Evolutionary conservation across 2,888 invertebrate genomes (phyloP).

Genomic region (Fissipunctia ypsillon): DNA sequence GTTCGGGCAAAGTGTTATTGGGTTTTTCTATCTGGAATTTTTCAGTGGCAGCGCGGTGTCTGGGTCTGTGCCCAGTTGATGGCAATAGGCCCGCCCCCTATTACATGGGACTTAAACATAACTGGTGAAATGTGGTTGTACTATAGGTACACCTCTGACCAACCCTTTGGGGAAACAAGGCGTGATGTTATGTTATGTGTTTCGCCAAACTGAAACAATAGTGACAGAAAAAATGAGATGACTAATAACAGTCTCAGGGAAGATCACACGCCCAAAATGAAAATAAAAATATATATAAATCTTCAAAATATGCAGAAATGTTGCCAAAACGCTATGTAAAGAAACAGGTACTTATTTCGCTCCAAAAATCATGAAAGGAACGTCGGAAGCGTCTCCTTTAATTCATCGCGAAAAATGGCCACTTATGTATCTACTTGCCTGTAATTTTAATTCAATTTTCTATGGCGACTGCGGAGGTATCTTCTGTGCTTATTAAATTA

Average conservation of each 20-base stretch:
- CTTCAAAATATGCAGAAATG: slow-evolving; percentile 36
- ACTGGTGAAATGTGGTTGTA: too few species aligned
- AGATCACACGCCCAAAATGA: slow-evolving; percentile 22
- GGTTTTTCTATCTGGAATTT: too few species aligned
- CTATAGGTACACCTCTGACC: too few species aligned
- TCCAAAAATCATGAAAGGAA: slow-evolving; percentile 74
- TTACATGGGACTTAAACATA: too few species aligned
- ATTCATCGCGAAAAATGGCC: slow-evolving; percentile 74
- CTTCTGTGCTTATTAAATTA: slow-evolving; percentile 27
- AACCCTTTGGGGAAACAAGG: too few species aligned
- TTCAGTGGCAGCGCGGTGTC: too few species aligned
- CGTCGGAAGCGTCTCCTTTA: slow-evolving; percentile 76
- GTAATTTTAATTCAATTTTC: slow-evolving; percentile 73
- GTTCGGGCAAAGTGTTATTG: too few species aligned
- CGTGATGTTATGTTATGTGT: too few species aligned
- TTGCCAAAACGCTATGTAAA: slow-evolving; percentile 46
- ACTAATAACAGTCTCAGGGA: not conserved
- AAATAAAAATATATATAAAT: slow-evolving; percentile 34
- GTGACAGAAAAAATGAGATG: not conserved
- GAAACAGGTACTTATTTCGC: slow-evolving; percentile 74
- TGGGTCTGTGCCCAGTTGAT: too few species aligned
- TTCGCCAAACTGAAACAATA: not conserved
- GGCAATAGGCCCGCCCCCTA: too few species aligned
- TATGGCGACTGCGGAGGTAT: slow-evolving; percentile 45
- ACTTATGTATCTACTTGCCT: slow-evolving; percentile 65